Evolutionary conservation across 2,797 vertebrate genomes (phyloP).

Genomic region (Pseudocheirus occidentalis): DNA sequence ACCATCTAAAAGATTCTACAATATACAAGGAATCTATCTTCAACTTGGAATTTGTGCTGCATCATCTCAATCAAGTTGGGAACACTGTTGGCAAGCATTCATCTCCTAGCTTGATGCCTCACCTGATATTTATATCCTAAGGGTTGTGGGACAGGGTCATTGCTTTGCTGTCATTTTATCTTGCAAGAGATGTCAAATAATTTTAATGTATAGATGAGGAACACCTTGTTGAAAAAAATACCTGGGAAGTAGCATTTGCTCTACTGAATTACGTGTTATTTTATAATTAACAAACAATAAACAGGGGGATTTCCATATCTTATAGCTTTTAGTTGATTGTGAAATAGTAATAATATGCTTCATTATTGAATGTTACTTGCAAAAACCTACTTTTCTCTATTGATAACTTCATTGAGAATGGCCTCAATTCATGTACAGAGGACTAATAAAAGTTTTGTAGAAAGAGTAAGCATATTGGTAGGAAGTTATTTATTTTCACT

Average conservation of each 20-base stretch:
- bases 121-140: background rate
- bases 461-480: background rate
- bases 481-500: background rate
- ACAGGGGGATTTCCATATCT: background rate
- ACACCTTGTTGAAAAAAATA: background rate
- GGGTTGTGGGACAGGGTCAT: background rate
- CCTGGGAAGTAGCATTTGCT: background rate
- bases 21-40: background rate
- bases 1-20: background rate
- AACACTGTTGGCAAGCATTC: background rate
- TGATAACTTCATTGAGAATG: background rate
- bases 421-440: background rate
- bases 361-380: background rate
- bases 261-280: background rate
- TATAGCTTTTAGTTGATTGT: background rate
- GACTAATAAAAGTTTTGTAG: background rate
- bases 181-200: background rate
- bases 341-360: background rate
- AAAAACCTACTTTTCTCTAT: background rate
- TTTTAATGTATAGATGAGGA: background rate
- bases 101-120: background rate
- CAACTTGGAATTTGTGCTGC: background rate
- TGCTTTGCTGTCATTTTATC: background rate
- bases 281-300: background rate
- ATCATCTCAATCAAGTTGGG: background rate